These are phyloP conservation scores for Nemurella pictetii DNA, from an alignment of 2,888 invertebrate species.

Conservation along the genomic window DNA sequence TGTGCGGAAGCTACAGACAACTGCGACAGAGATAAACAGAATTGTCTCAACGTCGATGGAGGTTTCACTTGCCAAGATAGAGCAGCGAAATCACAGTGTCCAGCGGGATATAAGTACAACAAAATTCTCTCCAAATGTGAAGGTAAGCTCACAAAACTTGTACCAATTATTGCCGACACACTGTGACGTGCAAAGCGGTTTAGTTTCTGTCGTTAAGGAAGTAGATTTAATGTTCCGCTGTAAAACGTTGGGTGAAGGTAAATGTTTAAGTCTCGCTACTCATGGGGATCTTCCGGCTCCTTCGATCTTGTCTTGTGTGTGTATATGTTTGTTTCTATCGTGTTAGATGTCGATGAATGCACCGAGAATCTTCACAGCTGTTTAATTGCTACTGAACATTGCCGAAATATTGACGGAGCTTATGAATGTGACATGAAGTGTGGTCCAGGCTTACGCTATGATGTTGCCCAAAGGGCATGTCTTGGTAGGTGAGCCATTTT, in stretches of 20 bases:
- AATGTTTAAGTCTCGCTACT: background rate
- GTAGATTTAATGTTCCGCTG: no score
- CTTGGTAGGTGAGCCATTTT: constrained; percentile 46
- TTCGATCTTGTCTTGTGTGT: background rate
- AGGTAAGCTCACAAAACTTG: constrained; percentile 42
- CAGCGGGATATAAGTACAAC: constrained; percentile 49
- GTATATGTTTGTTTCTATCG: constrained; percentile 43
- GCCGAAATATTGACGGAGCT: constrained; percentile 55
- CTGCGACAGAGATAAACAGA: constrained; percentile 66
- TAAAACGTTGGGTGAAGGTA: background rate
- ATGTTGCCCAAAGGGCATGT: constrained; percentile 46
- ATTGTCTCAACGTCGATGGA: constrained; percentile 73
- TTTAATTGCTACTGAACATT: constrained; percentile 48
- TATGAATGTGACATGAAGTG: constrained; percentile 54
- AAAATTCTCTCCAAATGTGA: constrained; percentile 42
- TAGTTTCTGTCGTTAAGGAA: no score
- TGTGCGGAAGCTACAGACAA: constrained; percentile 66
- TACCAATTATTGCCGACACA: no score
- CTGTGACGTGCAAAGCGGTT: no score
- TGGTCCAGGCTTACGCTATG: constrained; percentile 47
- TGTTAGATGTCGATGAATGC: constrained; percentile 71
- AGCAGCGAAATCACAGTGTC: constrained; percentile 48
- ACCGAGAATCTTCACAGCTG: constrained; percentile 57
- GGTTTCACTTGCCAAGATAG: constrained; percentile 66
- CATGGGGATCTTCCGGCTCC: background rate